Conservation (phyloP, 1,140 invertebrate genomes). For the Lordiphosa stackelbergi region DNA sequence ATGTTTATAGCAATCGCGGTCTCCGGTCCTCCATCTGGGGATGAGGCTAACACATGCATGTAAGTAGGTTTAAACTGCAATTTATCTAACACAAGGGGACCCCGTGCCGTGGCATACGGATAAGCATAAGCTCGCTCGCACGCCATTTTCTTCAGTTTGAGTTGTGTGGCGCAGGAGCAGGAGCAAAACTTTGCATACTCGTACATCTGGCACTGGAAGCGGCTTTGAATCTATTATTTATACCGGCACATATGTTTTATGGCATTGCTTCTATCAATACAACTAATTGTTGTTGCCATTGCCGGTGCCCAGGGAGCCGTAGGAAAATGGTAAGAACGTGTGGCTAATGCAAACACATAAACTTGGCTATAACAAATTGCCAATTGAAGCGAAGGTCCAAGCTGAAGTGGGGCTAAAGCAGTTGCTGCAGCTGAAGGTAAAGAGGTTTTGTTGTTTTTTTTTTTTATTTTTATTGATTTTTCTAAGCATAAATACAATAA, state of each 20-base stretch:
- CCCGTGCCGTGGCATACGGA: slow-evolving; percentile 48
- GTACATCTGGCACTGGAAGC: slow-evolving; percentile 33
- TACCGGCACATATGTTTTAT: slow-evolving; percentile 57
- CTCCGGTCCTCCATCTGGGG: slow-evolving; percentile 15
- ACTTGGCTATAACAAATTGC: too few relatives aligned
- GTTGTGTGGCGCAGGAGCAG: slow-evolving; percentile 23
- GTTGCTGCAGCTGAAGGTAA: too few relatives aligned
- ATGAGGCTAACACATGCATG: slow-evolving; percentile 59
- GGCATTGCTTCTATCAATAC: slow-evolving; percentile 51
- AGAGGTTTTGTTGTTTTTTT: too few relatives aligned
- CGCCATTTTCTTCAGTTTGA: slow-evolving; percentile 60
- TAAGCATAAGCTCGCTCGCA: slow-evolving; percentile 68
- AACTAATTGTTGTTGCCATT: slow-evolving; percentile 61
- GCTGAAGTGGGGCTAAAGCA: too few relatives aligned
- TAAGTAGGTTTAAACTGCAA: slow-evolving; percentile 73
- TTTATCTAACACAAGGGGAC: slow-evolving; percentile 66
- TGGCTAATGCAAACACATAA: too few relatives aligned
- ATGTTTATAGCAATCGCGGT: slow-evolving; percentile 53
- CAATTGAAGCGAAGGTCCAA: too few relatives aligned
- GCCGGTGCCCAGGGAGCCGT: slow-evolving; percentile 7
- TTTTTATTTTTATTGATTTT: too few relatives aligned
- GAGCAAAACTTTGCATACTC: slow-evolving; percentile 40
- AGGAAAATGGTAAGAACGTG: too few relatives aligned
- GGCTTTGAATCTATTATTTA: slow-evolving; percentile 68
- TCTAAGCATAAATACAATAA: too few relatives aligned